A percentile compares a stretch with the other conserved stretches of the same genome.
Conservation (phyloP, 2,888 invertebrate species). For the Ptilodon capucinus region DNA sequence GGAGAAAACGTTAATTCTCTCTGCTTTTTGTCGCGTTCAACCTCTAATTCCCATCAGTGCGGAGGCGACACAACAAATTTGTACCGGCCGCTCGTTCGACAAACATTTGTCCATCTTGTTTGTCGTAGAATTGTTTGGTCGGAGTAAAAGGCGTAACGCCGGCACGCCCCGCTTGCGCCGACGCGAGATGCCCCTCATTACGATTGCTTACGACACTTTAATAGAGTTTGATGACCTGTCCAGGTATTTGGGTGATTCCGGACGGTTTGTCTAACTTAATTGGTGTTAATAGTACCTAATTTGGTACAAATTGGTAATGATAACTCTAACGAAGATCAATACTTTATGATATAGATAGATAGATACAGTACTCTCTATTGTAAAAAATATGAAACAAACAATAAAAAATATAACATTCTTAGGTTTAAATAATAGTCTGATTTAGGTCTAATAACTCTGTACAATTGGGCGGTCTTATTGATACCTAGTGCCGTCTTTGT, state of each 20-base stretch:
- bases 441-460: too few species aligned
- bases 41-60: neutral
- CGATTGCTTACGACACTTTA: slow-evolving; percentile 8
- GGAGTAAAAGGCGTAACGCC: slow-evolving; percentile 63
- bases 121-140: slow-evolving; percentile 45
- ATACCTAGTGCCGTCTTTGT: too few species aligned
- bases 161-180: slow-evolving; percentile 48
- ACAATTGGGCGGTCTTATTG: too few species aligned
- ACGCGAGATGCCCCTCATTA: slow-evolving; percentile 14
- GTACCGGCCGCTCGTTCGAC: slow-evolving; percentile 32
- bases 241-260: neutral
- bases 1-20: too few species aligned
- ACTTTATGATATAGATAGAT: too few species aligned
- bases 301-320: too few species aligned
- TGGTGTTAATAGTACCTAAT: neutral
- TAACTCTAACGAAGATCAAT: too few species aligned
- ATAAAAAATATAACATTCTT: too few species aligned
- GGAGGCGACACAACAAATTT: slow-evolving; percentile 1
- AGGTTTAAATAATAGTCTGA: too few species aligned
- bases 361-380: too few species aligned
- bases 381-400: too few species aligned
- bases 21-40: neutral
- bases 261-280: neutral
- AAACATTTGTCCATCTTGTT: slow-evolving; percentile 49
- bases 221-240: slow-evolving; percentile 1